Percentiles rank a stretch among this genome's conserved stretches.
Conservation (phyloP, 2,113 vertebrate species). For the Gorsachius goisagi region DNA sequence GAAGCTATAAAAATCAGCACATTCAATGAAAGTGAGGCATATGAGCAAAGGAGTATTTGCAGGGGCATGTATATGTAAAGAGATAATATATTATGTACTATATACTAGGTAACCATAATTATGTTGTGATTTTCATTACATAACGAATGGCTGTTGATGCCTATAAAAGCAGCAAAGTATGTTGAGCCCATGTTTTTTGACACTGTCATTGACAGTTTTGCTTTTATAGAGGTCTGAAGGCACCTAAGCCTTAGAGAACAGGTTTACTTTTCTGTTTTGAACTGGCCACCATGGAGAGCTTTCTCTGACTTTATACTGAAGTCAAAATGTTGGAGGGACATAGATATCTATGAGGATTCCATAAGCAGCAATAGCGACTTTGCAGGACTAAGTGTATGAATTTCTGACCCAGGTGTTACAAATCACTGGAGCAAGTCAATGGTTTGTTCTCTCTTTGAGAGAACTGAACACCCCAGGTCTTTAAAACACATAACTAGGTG, state of each 20-base stretch:
- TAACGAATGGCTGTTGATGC: neutral
- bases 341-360: neutral
- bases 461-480: neutral
- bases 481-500: neutral
- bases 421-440: neutral
- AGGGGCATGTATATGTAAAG: neutral
- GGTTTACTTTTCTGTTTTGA: neutral
- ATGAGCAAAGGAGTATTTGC: neutral
- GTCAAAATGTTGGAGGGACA: neutral
- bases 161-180: neutral
- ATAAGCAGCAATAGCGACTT: neutral
- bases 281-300: neutral
- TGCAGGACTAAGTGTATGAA: too few species aligned
- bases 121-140: neutral
- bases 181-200: neutral
- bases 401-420: neutral
- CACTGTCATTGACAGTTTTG: neutral
- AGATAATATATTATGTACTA: neutral
- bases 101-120: neutral
- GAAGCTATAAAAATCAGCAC: conserved; percentile 24
- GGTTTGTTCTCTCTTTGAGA: neutral
- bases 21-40: neutral
- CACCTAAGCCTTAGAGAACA: neutral
- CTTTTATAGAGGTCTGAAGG: neutral
- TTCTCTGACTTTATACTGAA: neutral